Percentiles rank a stretch among this genome's conserved stretches.
These are phyloP conservation scores for Stercorarius parasiticus DNA, from an alignment of 2,113 vertebrate species.

Conservation along the genomic window DNA sequence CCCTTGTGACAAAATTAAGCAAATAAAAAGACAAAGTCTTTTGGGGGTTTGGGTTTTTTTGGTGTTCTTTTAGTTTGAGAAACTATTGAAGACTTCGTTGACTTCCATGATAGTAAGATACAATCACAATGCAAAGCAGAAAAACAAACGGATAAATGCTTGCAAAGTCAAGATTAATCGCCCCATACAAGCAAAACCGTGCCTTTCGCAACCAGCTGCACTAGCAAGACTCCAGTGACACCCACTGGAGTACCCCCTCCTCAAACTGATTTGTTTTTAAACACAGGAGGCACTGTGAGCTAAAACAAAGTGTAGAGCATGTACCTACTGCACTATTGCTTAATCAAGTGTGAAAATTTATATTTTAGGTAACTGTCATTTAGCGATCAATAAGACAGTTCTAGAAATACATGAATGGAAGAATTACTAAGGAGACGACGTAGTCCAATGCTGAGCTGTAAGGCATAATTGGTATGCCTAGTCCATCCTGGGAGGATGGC, in stretches of 20 bases:
- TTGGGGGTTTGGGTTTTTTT: background rate
- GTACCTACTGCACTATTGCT: background rate
- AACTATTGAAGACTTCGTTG: background rate
- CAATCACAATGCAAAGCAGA: background rate
- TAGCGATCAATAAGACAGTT: background rate
- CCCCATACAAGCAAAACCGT: background rate
- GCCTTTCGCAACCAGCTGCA: background rate
- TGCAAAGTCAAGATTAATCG: background rate
- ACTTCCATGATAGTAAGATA: background rate
- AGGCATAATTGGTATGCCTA: background rate
- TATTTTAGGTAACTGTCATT: background rate
- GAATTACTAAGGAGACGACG: background rate
- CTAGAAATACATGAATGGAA: background rate
- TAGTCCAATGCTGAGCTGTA: background rate
- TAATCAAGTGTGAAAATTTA: background rate
- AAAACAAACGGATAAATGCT: background rate
- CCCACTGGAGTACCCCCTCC: background rate
- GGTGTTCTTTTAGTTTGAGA: background rate
- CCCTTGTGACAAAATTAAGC: background rate
- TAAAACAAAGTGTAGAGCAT: background rate
- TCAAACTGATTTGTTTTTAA: background rate
- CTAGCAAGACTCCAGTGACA: background rate
- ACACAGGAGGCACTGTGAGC: background rate
- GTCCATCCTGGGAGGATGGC: background rate
- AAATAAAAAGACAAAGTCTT: background rate